phyloP scores from a whole-genome alignment of 2,888 invertebrate species.

The Proisotoma minuta region DNA sequence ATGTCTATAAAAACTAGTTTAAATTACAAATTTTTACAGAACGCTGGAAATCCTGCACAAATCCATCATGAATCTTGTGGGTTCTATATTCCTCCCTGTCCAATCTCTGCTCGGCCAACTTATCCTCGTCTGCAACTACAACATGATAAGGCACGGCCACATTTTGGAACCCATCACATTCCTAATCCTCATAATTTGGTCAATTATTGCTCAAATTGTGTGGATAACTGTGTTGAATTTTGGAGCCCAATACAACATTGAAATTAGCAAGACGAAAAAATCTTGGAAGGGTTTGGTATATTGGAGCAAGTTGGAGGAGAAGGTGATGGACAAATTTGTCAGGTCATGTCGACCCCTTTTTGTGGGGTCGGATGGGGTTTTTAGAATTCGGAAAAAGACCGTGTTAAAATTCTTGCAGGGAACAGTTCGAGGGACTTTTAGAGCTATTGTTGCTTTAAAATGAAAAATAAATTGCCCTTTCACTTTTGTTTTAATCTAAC shows the following conservation, averaged over 20 bases:
- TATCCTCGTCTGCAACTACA: not conserved
- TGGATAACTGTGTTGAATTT: not conserved
- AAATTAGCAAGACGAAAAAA: not conserved
- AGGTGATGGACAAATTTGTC: not conserved
- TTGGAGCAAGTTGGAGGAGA: not conserved
- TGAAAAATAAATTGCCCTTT: too few species aligned
- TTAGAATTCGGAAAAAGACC: not conserved
- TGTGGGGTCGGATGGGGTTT: not conserved
- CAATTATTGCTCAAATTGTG: not conserved
- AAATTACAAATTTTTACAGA: not conserved
- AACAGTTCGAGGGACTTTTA: slow-evolving; percentile 6
- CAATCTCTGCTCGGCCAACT: not conserved
- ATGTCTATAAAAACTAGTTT: not conserved
- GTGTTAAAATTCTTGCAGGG: slow-evolving; percentile 1
- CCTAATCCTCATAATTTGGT: not conserved
- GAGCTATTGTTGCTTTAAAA: not conserved
- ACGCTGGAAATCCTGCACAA: not conserved
- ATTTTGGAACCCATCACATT: not conserved
- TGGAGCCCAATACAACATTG: not conserved
- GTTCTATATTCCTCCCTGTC: not conserved
- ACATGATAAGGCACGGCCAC: not conserved
- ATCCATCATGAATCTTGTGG: not conserved
- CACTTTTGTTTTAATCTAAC: too few species aligned
- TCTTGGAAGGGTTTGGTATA: not conserved
- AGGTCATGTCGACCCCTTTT: slow-evolving; percentile 1